Evolutionary conservation across 2,888 invertebrate species (phyloP), one percentile per base, ranked within the genome.

Genomic region (Stenurella melanura): DNA sequence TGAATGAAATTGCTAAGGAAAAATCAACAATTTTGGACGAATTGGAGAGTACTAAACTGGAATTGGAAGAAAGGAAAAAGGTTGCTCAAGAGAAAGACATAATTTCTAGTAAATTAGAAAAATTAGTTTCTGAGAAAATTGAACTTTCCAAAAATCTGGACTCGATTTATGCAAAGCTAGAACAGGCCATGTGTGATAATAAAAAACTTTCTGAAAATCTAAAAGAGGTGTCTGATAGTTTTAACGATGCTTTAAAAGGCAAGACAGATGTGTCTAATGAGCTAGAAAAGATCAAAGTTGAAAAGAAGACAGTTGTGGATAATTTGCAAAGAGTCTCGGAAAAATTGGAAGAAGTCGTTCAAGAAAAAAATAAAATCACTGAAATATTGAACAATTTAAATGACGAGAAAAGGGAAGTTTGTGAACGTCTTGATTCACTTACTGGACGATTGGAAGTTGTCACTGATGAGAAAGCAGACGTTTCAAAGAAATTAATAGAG

Each of bases 361-460:
- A 15, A 61, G 61, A 71, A 21, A 38, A 12, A n/a, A 6, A 42
- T 11, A 1, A 57, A n/a, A 54, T 26, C 12, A 64, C 58, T 15
- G 70, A 70, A 7, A 5, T 19, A 2, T 19, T 57, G 7, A 1
- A 19, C 7, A 57, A 18, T 11, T 4, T 19, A 30, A 34, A 7
- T 69, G 56, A 63, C 12, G 57, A 50, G 18, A 63, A 74, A 30
- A 60, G 54, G 30, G 50, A 30, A n/a, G 56, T 61, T 42, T 50
- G 42, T 42, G n/a, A 71, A 50, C 61, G 10, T 12, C n/a, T 71
- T 4, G 34, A 30, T 17, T 18, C 42, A 58, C 15, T 63, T 63
- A 54, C 54, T 30, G 54, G 42, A 12, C n/a, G 26, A 63, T 18
- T 72, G 30, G 56, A 72, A 26, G 58, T 18, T 50, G 54, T 30